These are phyloP conservation scores for Lophura swinhoii DNA, from an alignment of 2,797 vertebrate species.

Conservation along the genomic window DNA sequence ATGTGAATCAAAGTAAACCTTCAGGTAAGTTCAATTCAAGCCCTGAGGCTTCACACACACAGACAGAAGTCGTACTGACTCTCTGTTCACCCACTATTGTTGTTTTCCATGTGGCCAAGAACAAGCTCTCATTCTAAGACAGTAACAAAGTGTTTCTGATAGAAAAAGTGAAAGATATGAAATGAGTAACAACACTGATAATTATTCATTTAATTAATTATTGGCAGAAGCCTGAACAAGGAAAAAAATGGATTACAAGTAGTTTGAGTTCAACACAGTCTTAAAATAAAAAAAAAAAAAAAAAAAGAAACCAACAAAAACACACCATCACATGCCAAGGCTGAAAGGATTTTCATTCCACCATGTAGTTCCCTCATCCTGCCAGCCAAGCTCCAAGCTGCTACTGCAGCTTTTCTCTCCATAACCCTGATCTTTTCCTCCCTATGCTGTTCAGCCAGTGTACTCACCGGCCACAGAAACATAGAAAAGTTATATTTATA, in stretches of 20 bases:
- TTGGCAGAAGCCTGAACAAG: constrained; percentile 26
- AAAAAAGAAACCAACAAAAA: too few species aligned
- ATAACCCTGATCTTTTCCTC: neutral
- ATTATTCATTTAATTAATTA: constrained; percentile 60
- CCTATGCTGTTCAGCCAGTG: constrained; percentile 1
- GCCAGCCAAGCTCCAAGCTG: constrained; percentile 43
- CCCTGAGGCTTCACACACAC: neutral
- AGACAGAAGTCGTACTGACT: neutral
- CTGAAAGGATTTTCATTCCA: constrained; percentile 67
- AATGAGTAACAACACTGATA: constrained; percentile 21
- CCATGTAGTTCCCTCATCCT: neutral
- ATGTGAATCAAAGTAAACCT: neutral
- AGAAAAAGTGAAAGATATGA: constrained; percentile 6
- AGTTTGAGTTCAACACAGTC: constrained; percentile 32
- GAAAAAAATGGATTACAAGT: constrained; percentile 44
- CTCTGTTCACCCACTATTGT: neutral
- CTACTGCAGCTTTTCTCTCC: neutral
- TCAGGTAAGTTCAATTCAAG: neutral
- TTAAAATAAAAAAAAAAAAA: neutral
- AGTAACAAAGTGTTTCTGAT: neutral
- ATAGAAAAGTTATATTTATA: neutral
- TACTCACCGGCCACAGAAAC: neutral
- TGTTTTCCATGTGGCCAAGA: neutral
- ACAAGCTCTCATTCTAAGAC: neutral
- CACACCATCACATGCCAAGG: constrained; percentile 49